Evolutionary conservation across 2,797 vertebrate species (phyloP).

Genomic region (Gobionotothen gibberifrons): DNA sequence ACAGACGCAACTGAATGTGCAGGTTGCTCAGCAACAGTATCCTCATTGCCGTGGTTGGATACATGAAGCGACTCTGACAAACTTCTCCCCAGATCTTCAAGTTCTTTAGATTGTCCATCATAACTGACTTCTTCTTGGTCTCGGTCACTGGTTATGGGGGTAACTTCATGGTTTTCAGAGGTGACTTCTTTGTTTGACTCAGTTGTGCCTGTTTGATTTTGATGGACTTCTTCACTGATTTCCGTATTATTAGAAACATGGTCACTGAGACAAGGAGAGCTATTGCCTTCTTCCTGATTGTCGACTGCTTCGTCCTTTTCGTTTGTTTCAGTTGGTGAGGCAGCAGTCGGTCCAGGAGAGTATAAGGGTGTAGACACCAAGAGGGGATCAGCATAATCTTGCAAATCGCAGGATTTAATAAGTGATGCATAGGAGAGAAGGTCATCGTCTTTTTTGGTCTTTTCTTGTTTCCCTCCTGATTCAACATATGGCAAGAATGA

Average conservation of each 20-base stretch:
- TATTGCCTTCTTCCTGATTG: constrained; percentile 2
- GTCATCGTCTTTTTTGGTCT: constrained; percentile 55
- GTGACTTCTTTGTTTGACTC: constrained; percentile 1
- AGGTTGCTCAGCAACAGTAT: constrained; percentile 44
- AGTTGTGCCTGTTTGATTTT: constrained; percentile 9
- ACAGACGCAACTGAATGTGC: constrained; percentile 33
- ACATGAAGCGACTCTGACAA: constrained; percentile 78
- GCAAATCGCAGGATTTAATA: constrained; percentile 45
- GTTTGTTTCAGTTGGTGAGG: constrained; percentile 30
- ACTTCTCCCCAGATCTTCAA: constrained; percentile 80
- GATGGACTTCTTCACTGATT: constrained; percentile 39
- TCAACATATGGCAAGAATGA: constrained; percentile 47
- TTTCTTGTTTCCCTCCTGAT: constrained; percentile 30
- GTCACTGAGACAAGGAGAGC: constrained; percentile 20
- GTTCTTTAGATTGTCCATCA: constrained; percentile 55
- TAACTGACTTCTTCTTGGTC: constrained; percentile 46
- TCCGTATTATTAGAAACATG: constrained; percentile 14
- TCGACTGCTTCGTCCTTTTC: constrained; percentile 29
- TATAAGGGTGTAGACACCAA: constrained; percentile 41
- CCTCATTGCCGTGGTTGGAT: constrained; percentile 49
- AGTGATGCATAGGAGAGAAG: constrained; percentile 39
- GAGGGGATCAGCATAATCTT: constrained; percentile 16
- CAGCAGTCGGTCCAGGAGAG: constrained; percentile 42
- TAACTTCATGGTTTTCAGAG: constrained; percentile 37
- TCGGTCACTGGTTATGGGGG: constrained; percentile 26